These are phyloP conservation scores for Oryctes rhinoceros DNA, from an alignment of 1,140 invertebrate genomes.

Conservation along the genomic window DNA sequence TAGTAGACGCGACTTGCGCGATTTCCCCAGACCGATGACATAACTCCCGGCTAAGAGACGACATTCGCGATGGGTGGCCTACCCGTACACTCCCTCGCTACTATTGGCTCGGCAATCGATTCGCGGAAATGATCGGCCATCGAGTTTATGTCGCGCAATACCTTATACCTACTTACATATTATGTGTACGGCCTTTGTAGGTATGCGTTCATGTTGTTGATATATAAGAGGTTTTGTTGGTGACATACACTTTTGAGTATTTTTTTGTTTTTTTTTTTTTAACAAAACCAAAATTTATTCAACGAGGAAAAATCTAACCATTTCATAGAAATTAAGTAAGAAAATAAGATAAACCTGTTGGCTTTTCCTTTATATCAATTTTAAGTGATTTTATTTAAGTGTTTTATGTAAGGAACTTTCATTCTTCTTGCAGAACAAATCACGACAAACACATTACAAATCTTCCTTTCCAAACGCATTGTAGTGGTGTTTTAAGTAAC, in stretches of 20 bases:
- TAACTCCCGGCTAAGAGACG: slow-evolving; percentile 25
- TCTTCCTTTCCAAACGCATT: no score
- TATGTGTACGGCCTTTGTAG: background rate
- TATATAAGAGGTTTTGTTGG: background rate
- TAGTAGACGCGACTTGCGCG: slow-evolving; percentile 30
- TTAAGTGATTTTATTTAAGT: no score
- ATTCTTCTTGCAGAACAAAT: no score
- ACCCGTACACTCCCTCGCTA: slow-evolving; percentile 41
- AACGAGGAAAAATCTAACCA: no score
- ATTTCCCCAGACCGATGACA: slow-evolving; percentile 36
- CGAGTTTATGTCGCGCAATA: slow-evolving; percentile 38
- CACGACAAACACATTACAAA: no score
- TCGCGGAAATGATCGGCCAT: slow-evolving; percentile 49
- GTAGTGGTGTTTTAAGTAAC: no score
- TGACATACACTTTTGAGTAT: background rate
- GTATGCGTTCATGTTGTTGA: background rate
- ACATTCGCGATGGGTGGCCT: slow-evolving; percentile 28
- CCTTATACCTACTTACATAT: slow-evolving; percentile 27
- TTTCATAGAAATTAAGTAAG: no score
- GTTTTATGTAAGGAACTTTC: no score
- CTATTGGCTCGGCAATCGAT: slow-evolving; percentile 48
- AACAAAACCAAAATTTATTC: no score
- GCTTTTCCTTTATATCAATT: no score
- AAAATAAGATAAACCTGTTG: no score
- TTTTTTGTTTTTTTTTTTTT: no score